These are phyloP conservation scores for Hippoglossus hippoglossus DNA, from an alignment of 2,797 vertebrate species.

Conservation along the genomic window DNA sequence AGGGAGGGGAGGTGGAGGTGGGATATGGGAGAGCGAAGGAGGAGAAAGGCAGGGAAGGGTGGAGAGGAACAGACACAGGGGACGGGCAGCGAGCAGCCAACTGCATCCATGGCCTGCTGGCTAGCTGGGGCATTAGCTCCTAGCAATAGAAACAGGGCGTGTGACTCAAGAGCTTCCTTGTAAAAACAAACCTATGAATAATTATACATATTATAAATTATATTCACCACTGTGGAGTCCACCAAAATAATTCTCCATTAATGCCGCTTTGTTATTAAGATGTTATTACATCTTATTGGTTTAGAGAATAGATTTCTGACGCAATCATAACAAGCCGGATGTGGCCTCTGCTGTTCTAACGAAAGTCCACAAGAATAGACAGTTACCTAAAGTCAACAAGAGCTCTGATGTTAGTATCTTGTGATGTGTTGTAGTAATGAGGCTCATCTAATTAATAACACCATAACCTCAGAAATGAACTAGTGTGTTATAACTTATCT, in stretches of 20 bases:
- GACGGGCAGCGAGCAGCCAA: slow-evolving; percentile 56
- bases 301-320: not conserved
- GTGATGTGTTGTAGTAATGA: not conserved
- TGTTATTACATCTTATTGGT: not conserved
- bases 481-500: not conserved
- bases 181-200: slow-evolving; percentile 18
- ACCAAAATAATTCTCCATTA: not conserved
- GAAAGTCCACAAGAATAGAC: not conserved
- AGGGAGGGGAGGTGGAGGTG: slow-evolving; percentile 55
- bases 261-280: too few relatives aligned
- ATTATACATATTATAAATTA: not conserved
- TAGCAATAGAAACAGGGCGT: slow-evolving; percentile 58
- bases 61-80: slow-evolving; percentile 58
- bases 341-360: not conserved
- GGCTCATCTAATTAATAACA: slow-evolving; percentile 5
- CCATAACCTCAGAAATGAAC: not conserved
- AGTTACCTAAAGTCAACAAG: not conserved
- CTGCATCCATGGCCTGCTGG: slow-evolving; percentile 60
- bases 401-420: not conserved
- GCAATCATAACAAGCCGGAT: not conserved
- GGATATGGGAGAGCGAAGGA: slow-evolving; percentile 63
- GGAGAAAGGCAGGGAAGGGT: slow-evolving; percentile 58
- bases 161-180: slow-evolving; percentile 37
- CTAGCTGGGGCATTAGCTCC: slow-evolving; percentile 50
- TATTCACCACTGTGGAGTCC: not conserved